A percentile compares a stretch with the other conserved stretches of the same genome.
phyloP scores from a whole-genome alignment of 1,140 invertebrate genomes.

The Dreissena polymorpha region DNA sequence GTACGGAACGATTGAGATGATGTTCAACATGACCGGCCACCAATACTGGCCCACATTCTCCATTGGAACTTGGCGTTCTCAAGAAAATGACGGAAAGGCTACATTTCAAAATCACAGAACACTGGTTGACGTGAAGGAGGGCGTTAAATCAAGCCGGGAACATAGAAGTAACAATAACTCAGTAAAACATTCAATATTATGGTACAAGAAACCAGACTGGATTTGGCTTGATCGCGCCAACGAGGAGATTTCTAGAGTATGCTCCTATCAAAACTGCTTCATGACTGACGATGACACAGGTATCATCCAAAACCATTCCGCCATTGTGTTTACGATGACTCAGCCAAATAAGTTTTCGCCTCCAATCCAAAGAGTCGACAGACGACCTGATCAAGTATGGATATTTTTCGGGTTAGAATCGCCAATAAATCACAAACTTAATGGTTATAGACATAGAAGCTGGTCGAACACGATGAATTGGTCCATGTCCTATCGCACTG shows the following conservation, averaged over 20 bases:
- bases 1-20: too few relatives aligned
- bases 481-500: conserved; percentile 30
- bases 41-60: not conserved
- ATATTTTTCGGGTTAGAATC: conserved; percentile 28
- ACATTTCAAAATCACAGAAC: not conserved
- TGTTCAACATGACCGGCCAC: not conserved
- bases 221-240: conserved; percentile 1
- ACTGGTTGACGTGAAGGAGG: not conserved
- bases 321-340: conserved; percentile 20
- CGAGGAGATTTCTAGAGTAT: not conserved
- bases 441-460: not conserved
- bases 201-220: conserved; percentile 44
- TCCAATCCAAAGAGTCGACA: not conserved
- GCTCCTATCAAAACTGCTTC: conserved; percentile 25
- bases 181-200: conserved; percentile 16
- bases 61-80: not conserved
- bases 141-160: not conserved
- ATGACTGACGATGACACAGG: not conserved
- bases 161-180: not conserved
- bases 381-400: conserved; percentile 27
- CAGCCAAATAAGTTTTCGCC: not conserved
- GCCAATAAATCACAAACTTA: not conserved
- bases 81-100: not conserved
- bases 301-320: not conserved
- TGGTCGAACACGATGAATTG: conserved; percentile 46